Percentiles rank a stretch among this genome's conserved stretches.
phyloP scores from a whole-genome alignment of 2,797 vertebrate species.

The Muscicapa striata region DNA sequence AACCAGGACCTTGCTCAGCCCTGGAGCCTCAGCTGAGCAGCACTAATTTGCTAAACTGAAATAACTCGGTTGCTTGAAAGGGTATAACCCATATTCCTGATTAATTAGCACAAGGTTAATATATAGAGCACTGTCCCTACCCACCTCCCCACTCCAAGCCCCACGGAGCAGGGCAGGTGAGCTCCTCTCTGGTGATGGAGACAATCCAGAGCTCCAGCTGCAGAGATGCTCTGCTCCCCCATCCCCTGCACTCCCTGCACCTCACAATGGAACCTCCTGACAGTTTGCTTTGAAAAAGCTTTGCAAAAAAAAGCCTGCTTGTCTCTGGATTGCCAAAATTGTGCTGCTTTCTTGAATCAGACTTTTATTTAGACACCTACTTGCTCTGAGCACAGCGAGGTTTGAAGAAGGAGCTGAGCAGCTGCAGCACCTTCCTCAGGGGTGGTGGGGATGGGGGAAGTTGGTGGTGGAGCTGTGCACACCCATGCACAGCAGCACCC shows the following conservation, averaged over 20 bases:
- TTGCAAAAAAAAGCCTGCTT: background rate
- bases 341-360: background rate
- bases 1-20: background rate
- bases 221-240: background rate
- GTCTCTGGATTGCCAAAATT: slow-evolving; percentile 10
- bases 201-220: background rate
- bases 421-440: background rate
- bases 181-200: background rate
- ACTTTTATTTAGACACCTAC: slow-evolving; percentile 37
- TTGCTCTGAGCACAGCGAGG: background rate
- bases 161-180: background rate
- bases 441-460: background rate
- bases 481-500: background rate
- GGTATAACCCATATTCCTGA: slow-evolving; percentile 24
- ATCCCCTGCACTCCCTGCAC: background rate
- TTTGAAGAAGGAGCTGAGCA: background rate
- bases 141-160: background rate
- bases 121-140: background rate
- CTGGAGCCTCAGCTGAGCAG: slow-evolving; percentile 27
- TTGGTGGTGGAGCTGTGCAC: background rate
- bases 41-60: slow-evolving; percentile 17
- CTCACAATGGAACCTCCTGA: background rate
- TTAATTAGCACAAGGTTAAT: slow-evolving; percentile 58
- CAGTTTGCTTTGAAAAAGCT: background rate
- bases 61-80: background rate